Base-by-base conservation (phyloP, 2,888 invertebrate genomes). In the Coelinius sp. region DNA sequence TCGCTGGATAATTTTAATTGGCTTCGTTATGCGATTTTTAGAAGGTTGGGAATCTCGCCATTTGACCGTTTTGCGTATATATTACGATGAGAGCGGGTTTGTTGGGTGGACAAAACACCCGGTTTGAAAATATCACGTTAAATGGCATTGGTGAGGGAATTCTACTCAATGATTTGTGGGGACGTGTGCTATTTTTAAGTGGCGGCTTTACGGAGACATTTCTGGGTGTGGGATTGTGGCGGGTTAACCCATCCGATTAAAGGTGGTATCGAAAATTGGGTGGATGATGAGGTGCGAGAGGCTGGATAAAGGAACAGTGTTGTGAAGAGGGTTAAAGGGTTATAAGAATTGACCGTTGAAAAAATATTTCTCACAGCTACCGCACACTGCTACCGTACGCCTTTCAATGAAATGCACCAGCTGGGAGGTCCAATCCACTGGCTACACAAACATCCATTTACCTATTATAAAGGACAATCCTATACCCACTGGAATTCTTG, bases 401-500 rank as follows among this genome's bases (percentile, higher is more conserved):
- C 10, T 27, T 25, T 44, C 41, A 41, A 63, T 63, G 24, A 41
- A 63, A 63, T 41, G 17, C 25, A 22, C 44, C 41, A 25, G 25
- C n/a, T 52, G 35, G 67, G 53, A 67, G 67, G 53, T 53, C 67
- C 22, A 0, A n/a, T 20, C 31, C 27, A 27, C 14, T 31, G 25
- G 22, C 35, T n/a, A n/a, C n/a, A n/a, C 24, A 53, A 31, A 35
- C 2, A 12, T 8, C 25, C 25, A 63, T 38, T 63, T 41, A 41
- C n/a, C 25, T 63, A 63, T 41, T 63, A 41, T 25, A 24, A 22
- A 56, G 27, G 52, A 52, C 35, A 52, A 49, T 20, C 27, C 56
- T 71, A n/a, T 25, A 71, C 80, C 81, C 71, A 77, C 75, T 78
- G 81, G 83, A 85, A 85, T 85, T 77, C 78, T 66, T 75, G 80